Evolutionary conservation across 2,797 vertebrate genomes (phyloP), one percentile per base, ranked within the genome.

Genomic region (Megaceryle alcyon): DNA sequence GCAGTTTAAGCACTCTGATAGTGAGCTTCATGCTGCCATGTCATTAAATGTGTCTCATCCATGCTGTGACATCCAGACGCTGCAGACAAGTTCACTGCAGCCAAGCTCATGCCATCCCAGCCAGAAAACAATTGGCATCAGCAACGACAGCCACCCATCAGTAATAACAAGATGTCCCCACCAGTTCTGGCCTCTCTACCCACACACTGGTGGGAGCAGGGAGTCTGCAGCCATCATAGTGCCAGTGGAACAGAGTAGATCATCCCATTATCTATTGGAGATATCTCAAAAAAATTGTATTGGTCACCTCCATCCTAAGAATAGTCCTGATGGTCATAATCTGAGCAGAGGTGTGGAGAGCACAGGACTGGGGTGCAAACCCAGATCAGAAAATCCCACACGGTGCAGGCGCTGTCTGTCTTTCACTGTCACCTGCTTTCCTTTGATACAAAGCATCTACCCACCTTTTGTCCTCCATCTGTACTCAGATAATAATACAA

Each of bases 61-160:
- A 0, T 20, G 65, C 75, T 35, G 53, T 41, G 60, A 72, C 70
- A 91, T 49, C 41, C 69, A 66, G 53, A 37, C 2, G 0, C 35
- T 44, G 39, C 61, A 68, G 56, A 43, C 25, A 57, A 59, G 49
- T 33, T 51, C 22, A 53, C 37, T n/a, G 26, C 21, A 57, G 60
- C 29, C 84, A 81, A 17, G 26, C 37, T 81, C 43, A 33, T 22
- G 22, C 25, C 19, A 12, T 10, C 70, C 0, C 1, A 41, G 14
- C 48, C 0, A 1, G 14, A 26, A 1, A 1, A 8, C 6, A 37
- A 41, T 0, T 3, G 33, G 31, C 39, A 54, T 28, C 77, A n/a
- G 56, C 23, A 23, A 12, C 31, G 23, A 11, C 3, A 22, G 48
- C 12, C 54, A 41, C 66, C 23, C 31, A 12, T 2, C 66, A 46